phyloP scores from a whole-genome alignment of 2,113 vertebrate genomes.

The Gorilla gorilla region DNA sequence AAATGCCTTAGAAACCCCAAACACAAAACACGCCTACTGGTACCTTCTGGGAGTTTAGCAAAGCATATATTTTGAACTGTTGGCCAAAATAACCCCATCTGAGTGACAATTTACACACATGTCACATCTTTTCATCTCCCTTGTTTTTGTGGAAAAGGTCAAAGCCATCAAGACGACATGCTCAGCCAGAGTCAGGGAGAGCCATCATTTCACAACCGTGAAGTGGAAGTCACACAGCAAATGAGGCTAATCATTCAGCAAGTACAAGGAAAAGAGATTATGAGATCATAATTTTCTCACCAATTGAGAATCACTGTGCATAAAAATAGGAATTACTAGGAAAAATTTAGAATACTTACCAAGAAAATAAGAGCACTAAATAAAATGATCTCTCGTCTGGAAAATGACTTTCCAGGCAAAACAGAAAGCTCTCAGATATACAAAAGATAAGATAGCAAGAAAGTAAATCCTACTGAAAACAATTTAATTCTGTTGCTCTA shows the following conservation, averaged over 20 bases:
- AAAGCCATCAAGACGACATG: constrained; percentile 64
- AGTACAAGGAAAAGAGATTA: constrained; percentile 65
- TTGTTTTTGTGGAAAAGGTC: constrained; percentile 72
- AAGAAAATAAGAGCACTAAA: constrained; percentile 65
- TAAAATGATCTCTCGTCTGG: constrained; percentile 54
- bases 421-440: constrained; percentile 37
- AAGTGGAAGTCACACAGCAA: constrained; percentile 70
- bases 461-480: not conserved
- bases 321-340: constrained; percentile 73
- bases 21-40: not conserved
- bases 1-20: constrained; percentile 31
- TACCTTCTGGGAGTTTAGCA: not conserved
- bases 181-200: constrained; percentile 56
- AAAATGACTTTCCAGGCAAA: constrained; percentile 61
- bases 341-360: constrained; percentile 60
- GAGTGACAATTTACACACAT: constrained; percentile 66
- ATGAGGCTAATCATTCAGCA: constrained; percentile 70
- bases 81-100: constrained; percentile 50
- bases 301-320: constrained; percentile 72
- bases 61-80: constrained; percentile 35
- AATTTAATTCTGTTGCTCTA: not conserved
- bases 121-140: constrained; percentile 65
- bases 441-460: not conserved
- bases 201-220: constrained; percentile 42
- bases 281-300: constrained; percentile 77